A percentile compares a stretch with the other conserved stretches of the same genome.
phyloP scores from a whole-genome alignment of 1,140 invertebrate genomes.

The Lordiphosa clarofinis region DNA sequence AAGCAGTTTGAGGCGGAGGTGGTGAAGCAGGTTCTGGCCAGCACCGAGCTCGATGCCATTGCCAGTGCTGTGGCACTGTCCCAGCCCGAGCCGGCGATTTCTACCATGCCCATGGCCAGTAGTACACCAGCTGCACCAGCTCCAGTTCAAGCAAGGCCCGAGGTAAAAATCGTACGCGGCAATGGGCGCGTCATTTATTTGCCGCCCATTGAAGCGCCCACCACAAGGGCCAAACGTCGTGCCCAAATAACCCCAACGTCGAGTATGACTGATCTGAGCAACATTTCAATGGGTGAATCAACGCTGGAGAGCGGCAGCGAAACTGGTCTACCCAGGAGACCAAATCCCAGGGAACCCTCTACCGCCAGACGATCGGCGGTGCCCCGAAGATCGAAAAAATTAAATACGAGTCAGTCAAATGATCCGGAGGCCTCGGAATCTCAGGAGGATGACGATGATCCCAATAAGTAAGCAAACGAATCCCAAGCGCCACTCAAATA shows the following conservation, averaged over 20 bases:
- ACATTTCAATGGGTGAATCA: conserved; percentile 29
- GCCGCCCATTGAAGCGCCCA: conserved; percentile 89
- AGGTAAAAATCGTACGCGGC: conserved; percentile 85
- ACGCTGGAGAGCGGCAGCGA: conserved; percentile 34
- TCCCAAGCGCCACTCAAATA: neutral
- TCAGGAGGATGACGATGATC: conserved; percentile 94
- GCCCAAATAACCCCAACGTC: conserved; percentile 47
- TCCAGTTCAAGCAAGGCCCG: conserved; percentile 2
- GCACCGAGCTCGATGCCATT: conserved; percentile 51
- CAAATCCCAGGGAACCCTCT: conserved; percentile 40
- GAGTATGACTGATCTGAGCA: conserved; percentile 31
- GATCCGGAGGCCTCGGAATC: conserved; percentile 84
- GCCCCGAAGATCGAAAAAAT: conserved; percentile 46
- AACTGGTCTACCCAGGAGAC: conserved; percentile 5
- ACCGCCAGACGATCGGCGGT: conserved; percentile 21
- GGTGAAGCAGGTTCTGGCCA: conserved; percentile 82
- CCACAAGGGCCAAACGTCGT: conserved; percentile 82
- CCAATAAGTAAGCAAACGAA: conserved; percentile 81
- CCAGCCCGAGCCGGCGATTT: conserved; percentile 13
- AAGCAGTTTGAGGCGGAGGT: conserved; percentile 85
- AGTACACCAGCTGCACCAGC: conserved; percentile 38
- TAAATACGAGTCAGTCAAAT: conserved; percentile 23
- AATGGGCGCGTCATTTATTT: conserved; percentile 87
- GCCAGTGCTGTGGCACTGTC: conserved; percentile 42
- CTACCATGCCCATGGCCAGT: conserved; percentile 43